Base-by-base conservation (phyloP, 2,888 invertebrate species). In the Heteromurus nitidus region DNA sequence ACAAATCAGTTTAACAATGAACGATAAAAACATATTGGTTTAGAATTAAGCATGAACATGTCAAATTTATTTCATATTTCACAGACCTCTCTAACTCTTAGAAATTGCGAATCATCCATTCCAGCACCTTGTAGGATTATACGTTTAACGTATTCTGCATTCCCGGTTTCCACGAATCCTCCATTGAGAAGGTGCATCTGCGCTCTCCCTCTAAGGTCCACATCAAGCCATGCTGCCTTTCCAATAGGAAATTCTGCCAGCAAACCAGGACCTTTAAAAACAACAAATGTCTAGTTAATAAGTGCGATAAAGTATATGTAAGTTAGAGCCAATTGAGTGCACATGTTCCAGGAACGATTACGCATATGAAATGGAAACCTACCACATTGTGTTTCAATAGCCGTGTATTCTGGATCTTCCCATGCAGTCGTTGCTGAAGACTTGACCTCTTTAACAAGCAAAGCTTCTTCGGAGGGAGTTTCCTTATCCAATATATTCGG, bases 141-240 rank as follows among this genome's bases (percentile, higher is more conserved):
- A 88, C 94, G 94, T 74, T 94, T 92, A 3, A 92, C 91, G 90
- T 96, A 95, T 89, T 96, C 95, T 0, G 95, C 91, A 89, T 95
- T 95, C 0, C 93, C 92, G 87, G 94, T 92, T 87, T 93, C 92
- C 0, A 91, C 88, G 88, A 92, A 94, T n/a, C 91, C 89, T 13
- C 89, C 89, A 0, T 91, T 89, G 24, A 90, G 89, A 5, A 92
- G 88, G 70, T 75, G 80, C 22, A 62, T 20, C 36, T 83, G 85
- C 22, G 85, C 85, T 50, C 62, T 70, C 22, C 81, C 83, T 22
- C 85, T 69, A n/a, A 86, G 60, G n/a, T 86, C 84, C 3, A 87
- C 73, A 73, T 87, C 87, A 26, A 85, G 31, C 62, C 81, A 81
- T 7, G 84, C 83, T 5, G 83, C 76, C 26, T 68, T 60, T 2